Evolutionary conservation across 2,113 vertebrate species (phyloP).

Genomic region (Todiramphus saurophagus): DNA sequence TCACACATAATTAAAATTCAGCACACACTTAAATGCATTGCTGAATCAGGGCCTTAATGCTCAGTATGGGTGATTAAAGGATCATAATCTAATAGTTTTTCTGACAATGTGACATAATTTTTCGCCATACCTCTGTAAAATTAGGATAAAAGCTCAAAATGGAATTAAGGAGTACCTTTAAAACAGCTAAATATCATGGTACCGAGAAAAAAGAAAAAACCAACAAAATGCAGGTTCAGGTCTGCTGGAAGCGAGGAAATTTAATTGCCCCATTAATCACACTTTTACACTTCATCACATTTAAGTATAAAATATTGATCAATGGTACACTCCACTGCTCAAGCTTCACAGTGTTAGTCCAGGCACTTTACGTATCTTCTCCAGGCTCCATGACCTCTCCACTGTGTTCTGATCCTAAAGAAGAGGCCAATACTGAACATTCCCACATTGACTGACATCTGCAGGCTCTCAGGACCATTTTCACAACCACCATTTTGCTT

Average conservation of each 20-base stretch:
- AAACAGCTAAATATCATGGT: conserved; percentile 11
- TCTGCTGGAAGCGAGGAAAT: conserved; percentile 31
- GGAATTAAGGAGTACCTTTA: conserved; percentile 19
- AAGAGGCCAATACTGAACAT: not conserved
- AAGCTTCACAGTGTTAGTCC: not conserved
- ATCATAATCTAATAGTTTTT: conserved; percentile 3
- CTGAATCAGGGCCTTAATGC: conserved; percentile 35
- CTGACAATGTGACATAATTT: not conserved
- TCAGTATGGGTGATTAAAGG: conserved; percentile 17
- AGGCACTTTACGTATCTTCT: not conserved
- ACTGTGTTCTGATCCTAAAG: not conserved
- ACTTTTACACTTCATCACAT: conserved; percentile 37
- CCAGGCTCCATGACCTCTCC: not conserved
- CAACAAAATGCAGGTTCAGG: not conserved
- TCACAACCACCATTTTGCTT: not conserved
- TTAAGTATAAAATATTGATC: conserved; percentile 46
- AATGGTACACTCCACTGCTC: not conserved
- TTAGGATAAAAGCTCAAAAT: not conserved
- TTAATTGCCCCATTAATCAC: conserved; percentile 66
- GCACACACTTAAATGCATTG: not conserved
- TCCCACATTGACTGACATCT: not conserved
- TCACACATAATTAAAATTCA: conserved; percentile 32
- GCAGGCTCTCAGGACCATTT: not conserved
- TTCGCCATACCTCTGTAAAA: not conserved
- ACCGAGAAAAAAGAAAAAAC: not conserved